Percentiles rank a stretch among this genome's conserved stretches.
Conservation (phyloP, 2,888 invertebrate genomes). For the Yponomeuta plumbellus region DNA sequence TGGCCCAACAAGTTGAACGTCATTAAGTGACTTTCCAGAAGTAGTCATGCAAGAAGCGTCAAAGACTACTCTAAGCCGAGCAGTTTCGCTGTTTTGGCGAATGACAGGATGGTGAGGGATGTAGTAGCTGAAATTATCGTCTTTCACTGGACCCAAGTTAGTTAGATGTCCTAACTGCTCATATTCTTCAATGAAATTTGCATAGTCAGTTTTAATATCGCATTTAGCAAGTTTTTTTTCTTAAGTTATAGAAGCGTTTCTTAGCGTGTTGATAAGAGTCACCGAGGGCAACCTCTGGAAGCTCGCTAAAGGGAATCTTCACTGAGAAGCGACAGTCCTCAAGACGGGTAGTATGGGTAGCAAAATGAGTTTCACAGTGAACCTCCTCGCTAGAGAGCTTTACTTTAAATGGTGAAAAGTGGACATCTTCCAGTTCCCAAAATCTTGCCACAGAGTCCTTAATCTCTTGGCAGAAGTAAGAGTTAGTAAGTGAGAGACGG, state of each 20-base stretch:
- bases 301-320: conserved; percentile 4
- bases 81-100: conserved; percentile 22
- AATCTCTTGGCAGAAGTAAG: conserved; percentile 15
- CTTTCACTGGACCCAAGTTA: conserved; percentile 17
- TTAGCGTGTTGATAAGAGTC: conserved; percentile 15
- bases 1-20: conserved; percentile 29
- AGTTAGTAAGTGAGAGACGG: background rate
- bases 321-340: background rate
- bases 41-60: conserved; percentile 26
- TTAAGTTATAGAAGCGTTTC: conserved; percentile 18
- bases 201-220: conserved; percentile 21
- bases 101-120: conserved; percentile 27
- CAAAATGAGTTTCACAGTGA: conserved; percentile 17
- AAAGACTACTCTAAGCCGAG: conserved; percentile 28
- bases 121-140: conserved; percentile 19
- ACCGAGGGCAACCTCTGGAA: background rate
- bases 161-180: conserved; percentile 21
- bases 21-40: conserved; percentile 28
- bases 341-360: conserved; percentile 1
- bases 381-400: conserved; percentile 16
- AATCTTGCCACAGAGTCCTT: conserved; percentile 13
- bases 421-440: conserved; percentile 19
- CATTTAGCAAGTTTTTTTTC: background rate
- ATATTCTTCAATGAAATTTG: conserved; percentile 23
- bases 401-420: background rate